Evolutionary conservation across 2,797 vertebrate genomes (phyloP).

Genomic region (Phoxinus dragarum): DNA sequence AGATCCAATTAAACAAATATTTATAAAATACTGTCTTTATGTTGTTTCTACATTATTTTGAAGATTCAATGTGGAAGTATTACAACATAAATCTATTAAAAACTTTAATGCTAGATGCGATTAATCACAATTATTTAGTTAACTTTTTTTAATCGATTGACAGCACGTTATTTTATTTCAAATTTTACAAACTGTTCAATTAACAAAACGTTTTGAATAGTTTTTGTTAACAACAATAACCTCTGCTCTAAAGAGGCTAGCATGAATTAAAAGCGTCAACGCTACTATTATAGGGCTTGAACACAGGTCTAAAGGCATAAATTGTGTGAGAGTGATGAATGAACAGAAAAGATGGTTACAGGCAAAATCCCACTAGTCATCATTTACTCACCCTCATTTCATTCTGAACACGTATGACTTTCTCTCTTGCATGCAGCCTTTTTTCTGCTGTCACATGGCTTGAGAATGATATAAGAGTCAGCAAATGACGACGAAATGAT

Average conservation of each 20-base stretch:
- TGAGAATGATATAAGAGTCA: constrained; percentile 6
- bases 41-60: not conserved
- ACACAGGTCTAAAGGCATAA: not conserved
- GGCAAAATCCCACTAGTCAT: constrained; percentile 28
- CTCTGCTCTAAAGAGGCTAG: not conserved
- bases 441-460: not conserved
- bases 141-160: too few relatives aligned
- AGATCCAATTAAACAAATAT: not conserved
- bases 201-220: not conserved
- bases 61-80: not conserved
- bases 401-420: not conserved
- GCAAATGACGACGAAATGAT: not conserved
- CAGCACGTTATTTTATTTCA: not conserved
- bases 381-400: constrained; percentile 12
- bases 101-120: not conserved
- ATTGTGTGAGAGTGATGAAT: constrained; percentile 10
- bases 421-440: not conserved
- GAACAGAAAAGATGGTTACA: constrained; percentile 5
- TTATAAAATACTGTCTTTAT: not conserved
- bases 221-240: not conserved
- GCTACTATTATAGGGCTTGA: not conserved
- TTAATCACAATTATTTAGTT: not conserved
- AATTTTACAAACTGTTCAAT: too few relatives aligned
- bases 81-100: not conserved
- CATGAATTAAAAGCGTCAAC: not conserved